Evolutionary conservation across 1,140 invertebrate species (phyloP), one percentile per base, ranked within the genome.

Genomic region (Heliconius eleuchia): DNA sequence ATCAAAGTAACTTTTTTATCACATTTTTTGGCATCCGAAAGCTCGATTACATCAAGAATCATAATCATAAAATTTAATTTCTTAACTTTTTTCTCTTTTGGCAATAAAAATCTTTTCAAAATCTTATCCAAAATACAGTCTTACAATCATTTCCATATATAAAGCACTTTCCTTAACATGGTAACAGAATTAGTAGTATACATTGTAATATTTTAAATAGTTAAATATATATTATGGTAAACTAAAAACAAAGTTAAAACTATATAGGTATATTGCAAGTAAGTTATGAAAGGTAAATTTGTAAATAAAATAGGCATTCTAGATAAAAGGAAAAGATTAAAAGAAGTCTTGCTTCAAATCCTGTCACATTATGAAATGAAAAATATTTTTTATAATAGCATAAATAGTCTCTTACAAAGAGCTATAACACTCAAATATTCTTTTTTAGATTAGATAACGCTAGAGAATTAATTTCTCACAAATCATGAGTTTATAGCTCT

Each of bases 121-220:
- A 4, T 30, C 60, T 66, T 72, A 73, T 80, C 78, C 75, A 74
- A 74, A 46, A 77, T 73, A 77, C 81, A 85, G 82, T 84, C 81
- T 80, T 84, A 79, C 77, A 75, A 78, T 74, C 80, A 78, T 78
- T 78, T 52, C 37, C 71, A 57, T 74, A 74, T 66, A 78, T 27
- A 66, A 75, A 80, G 60, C 50, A 52, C 60, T 27, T 66, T 27
- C 13, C 55, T 57, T 57, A 57, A 66, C 60, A 11, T 66, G 60
- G 60, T 66, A 66, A 66, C 60, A 66, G 60, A 66, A 30, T 27
- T 66, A 30, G 18, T 30, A 6, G 27, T 66, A 30, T 30, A 66
- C 7, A 66, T 16, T 66, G 60, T 30, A 27, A 23, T 66, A 66
- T 66, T 57, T 57, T n/a, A 57, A n/a, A 7, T 6, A 23, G n/a